phyloP scores from a whole-genome alignment of 1,140 invertebrate genomes.

The Pseudomyrmex sp. region DNA sequence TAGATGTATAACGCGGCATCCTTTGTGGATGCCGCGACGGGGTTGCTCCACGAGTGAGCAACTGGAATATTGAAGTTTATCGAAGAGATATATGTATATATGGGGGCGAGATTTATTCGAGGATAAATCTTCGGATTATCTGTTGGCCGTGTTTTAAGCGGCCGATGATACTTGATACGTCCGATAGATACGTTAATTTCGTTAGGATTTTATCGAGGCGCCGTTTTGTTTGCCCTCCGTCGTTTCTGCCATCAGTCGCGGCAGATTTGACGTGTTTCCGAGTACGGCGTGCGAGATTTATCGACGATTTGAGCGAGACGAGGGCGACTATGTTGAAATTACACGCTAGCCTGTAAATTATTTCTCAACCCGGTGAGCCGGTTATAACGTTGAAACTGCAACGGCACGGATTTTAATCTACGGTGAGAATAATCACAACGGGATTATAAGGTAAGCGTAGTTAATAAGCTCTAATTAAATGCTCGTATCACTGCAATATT shows the following conservation, averaged over 20 bases:
- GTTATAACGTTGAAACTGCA: constrained; percentile 6
- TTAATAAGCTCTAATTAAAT: constrained; percentile 22
- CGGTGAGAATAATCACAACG: not conserved
- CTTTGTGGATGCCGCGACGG: constrained; percentile 16
- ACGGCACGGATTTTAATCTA: constrained; percentile 22
- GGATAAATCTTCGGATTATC: constrained; percentile 37
- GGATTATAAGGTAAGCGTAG: constrained; percentile 10
- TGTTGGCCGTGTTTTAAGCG: constrained; percentile 1
- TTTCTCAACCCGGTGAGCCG: not conserved
- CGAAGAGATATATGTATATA: not conserved
- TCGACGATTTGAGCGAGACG: constrained; percentile 27
- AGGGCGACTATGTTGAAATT: constrained; percentile 1
- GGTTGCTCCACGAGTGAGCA: not conserved
- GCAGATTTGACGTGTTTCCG: not conserved
- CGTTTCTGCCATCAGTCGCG: constrained; percentile 8
- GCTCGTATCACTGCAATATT: not conserved
- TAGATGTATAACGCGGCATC: not conserved
- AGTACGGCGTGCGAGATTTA: constrained; percentile 32
- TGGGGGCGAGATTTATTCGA: constrained; percentile 20
- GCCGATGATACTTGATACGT: not conserved
- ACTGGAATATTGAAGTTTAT: constrained; percentile 46
- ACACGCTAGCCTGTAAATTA: constrained; percentile 14
- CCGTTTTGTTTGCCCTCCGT: constrained; percentile 4
- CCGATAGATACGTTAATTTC: constrained; percentile 25
- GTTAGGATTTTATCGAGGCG: not conserved